Evolutionary conservation across 2,797 vertebrate genomes (phyloP).

Genomic region (Acrossocheilus wenchowensis): DNA sequence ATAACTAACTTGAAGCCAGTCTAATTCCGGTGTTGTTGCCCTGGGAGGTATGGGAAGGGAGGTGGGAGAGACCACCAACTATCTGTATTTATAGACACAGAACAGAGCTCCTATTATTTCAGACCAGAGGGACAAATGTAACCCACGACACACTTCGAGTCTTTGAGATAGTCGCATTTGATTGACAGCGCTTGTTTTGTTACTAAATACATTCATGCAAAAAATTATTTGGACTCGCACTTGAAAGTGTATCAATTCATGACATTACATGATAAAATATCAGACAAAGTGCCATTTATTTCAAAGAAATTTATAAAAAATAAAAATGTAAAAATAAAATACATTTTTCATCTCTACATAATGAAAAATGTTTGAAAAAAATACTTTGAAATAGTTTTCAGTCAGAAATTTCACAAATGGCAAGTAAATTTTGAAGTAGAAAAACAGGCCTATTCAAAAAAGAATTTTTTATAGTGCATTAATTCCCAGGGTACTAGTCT

Average conservation of each 20-base stretch:
- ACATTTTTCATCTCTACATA: not conserved
- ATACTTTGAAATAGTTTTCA: not conserved
- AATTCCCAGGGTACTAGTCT: not conserved
- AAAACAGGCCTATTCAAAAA: not conserved
- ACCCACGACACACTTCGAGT: slow-evolving; percentile 10
- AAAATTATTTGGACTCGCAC: not conserved
- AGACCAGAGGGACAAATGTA: slow-evolving; percentile 23
- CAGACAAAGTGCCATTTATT: not conserved
- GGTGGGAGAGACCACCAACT: slow-evolving; percentile 28
- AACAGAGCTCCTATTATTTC: slow-evolving; percentile 44
- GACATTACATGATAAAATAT: not conserved
- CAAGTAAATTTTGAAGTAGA: not conserved
- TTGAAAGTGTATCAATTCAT: not conserved
- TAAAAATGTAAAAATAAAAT: not conserved
- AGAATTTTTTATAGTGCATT: not conserved
- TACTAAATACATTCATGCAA: not conserved
- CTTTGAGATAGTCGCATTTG: not conserved
- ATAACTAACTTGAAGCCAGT: slow-evolving; percentile 43
- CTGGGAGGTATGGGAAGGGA: slow-evolving; percentile 43
- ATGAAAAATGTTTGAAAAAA: not conserved
- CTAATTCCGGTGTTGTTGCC: slow-evolving; percentile 54
- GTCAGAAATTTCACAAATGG: too few relatives aligned
- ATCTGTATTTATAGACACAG: slow-evolving; percentile 48
- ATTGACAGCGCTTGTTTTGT: not conserved
- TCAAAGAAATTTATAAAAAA: not conserved